Base-by-base conservation (phyloP, 1,140 invertebrate genomes). In the Choristoneura fumiferana region DNA sequence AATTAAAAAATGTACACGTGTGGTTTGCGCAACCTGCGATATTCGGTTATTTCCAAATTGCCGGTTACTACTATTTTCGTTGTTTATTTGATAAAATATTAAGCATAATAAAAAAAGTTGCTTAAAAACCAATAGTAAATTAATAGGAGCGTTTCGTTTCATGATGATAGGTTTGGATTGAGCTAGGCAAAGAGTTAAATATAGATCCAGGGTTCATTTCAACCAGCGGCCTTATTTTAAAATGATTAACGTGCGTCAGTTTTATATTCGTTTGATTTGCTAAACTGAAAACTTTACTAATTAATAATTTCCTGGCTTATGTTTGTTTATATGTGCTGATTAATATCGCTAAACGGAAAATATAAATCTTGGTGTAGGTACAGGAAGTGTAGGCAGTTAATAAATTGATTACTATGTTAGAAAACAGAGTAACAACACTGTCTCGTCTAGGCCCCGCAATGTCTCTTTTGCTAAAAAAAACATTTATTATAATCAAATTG, bases 281-380 rank as follows among this genome's bases (percentile, higher is more conserved):
- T 49, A 29, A 22, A 33, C 22, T 22, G 22, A 29, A 29, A 29
- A 29, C 12, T 49, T 49, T 49, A 49, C 43, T 49, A 49, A 49
- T 49, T 49, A 49, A 49, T 49, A 49, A 49, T 49, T 49, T 49
- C 43, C 43, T 49, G 43, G 43, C 17, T 33, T 22, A 22, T 49
- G 43, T 49, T 49, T 49, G 43, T 22, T 45, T 45, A 45, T n/a
- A 22, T 15, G n/a, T 29, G 29, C 43, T 49, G 43, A 49, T 49
- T 49, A 49, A 22, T 49, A 49, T 22, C 6, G 2, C 22, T 12
- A 33, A 45, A 49, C 43, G 43, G 43, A 17, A 49, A 49, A 49
- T 33, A 49, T 49, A 49, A 49, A 49, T 49, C 43, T 49, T 12
- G n/a, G 43, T 29, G 43, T 29, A 49, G 4, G 43, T 49, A 22